Evolutionary conservation across 1,140 invertebrate genomes (phyloP), one percentile per base, ranked within the genome.

Genomic region (Camponotus vicinus): DNA sequence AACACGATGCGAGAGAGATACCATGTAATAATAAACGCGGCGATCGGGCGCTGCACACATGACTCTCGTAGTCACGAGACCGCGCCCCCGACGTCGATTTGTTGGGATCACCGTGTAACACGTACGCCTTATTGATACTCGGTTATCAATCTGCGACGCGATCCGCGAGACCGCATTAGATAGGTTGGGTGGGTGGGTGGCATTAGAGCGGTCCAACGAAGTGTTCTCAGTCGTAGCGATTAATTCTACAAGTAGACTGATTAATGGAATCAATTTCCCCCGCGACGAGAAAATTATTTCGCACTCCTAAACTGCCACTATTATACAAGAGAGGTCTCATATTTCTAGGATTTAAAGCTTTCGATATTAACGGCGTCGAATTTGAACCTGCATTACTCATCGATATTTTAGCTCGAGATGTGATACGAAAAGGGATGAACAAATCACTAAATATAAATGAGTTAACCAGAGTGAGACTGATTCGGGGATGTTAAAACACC

Each of bases 11-110:
- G 57, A 91, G 73, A n/a, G 57, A 76, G 87, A 87, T 71, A 88
- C 87, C 13, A 9, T 78, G 85, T 85, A 87, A 89, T 90, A 90
- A 90, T 90, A 90, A 91, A 87, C 87, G 77, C 79, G 37, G 61
- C 55, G 55, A 87, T 90, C 77, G 87, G 34, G 42, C 61, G 66
- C 15, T 84, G 86, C 64, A 86, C 77, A 90, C 18, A 52, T 87
- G 83, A 70, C 87, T 71, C 77, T 90, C 64, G 49, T 87, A 89
- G 89, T 90, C 80, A 87, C 85, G 86, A 80, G 82, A 80, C 89
- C 86, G 78, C 85, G 64, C 85, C 86, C 82, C 45, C 61, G 66
- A 61, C 59, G 57, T 88, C 89, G 77, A 27, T 90, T 88, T 78
- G 82, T 88, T 75, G 57, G 42, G 40, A 85, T 64, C 21, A 85